phyloP scores from a whole-genome alignment of 2,888 invertebrate genomes.

The Ashinkailepas kermadecensis region DNA sequence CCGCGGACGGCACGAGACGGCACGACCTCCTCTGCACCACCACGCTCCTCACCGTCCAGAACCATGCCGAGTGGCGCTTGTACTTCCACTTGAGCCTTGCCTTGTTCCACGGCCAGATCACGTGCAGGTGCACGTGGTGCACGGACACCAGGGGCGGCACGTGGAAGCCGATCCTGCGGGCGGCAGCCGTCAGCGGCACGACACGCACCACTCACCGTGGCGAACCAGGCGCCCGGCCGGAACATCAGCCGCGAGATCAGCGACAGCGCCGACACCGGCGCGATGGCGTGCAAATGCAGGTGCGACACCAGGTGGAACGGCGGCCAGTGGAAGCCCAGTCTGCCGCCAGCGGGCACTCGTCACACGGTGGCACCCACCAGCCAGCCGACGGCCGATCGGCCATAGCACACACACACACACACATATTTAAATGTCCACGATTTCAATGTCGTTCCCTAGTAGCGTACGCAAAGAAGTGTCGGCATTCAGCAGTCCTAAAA shows the following conservation, averaged over 20 bases:
- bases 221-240: conserved; percentile 72
- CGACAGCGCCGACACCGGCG: conserved; percentile 66
- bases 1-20: no score
- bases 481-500: no score
- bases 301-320: conserved; percentile 77
- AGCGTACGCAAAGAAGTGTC: no score
- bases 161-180: conserved; percentile 64
- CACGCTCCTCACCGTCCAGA: conserved; percentile 2
- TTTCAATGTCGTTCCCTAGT: no score
- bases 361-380: conserved; percentile 37
- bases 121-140: conserved; percentile 62
- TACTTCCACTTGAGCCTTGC: conserved; percentile 42
- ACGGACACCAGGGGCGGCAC: conserved; percentile 84
- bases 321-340: conserved; percentile 82
- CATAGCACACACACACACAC: no score
- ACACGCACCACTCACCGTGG: conserved; percentile 54
- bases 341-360: conserved; percentile 45
- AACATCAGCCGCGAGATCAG: conserved; percentile 58
- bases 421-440: no score
- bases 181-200: neutral
- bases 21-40: neutral
- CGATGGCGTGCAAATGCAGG: conserved; percentile 77
- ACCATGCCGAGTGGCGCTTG: neutral
- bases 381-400: no score
- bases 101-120: neutral